These are phyloP conservation scores for Archilochus colubris DNA, from an alignment of 2,113 vertebrate genomes.

Conservation along the genomic window DNA sequence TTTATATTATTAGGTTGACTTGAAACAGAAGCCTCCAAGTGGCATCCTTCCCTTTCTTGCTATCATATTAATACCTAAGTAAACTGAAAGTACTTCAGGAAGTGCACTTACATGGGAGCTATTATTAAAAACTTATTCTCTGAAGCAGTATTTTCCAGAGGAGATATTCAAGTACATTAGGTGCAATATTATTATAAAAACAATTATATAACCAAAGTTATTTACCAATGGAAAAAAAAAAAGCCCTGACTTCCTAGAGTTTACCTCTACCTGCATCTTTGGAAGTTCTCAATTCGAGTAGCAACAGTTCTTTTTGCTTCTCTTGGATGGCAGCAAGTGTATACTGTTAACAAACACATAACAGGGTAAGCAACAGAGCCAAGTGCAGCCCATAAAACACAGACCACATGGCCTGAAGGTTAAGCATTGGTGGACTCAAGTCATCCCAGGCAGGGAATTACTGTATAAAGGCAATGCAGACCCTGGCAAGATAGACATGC, in stretches of 20 bases:
- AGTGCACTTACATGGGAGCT: neutral
- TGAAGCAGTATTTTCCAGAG: neutral
- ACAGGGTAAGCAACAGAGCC: neutral
- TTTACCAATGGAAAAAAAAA: neutral
- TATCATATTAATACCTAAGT: neutral
- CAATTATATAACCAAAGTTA: neutral
- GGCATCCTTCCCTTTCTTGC: neutral
- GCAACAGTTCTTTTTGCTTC: constrained; percentile 76
- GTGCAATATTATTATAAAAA: neutral
- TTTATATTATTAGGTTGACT: neutral
- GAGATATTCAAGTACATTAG: neutral
- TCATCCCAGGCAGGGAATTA: neutral
- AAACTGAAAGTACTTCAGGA: neutral
- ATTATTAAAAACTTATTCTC: neutral
- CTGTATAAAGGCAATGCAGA: neutral
- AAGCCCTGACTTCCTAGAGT: neutral
- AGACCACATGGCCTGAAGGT: neutral
- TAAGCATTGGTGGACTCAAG: neutral
- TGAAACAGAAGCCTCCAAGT: neutral
- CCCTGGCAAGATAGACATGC: neutral
- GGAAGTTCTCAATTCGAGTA: constrained; percentile 68
- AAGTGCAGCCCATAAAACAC: neutral
- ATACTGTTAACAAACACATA: constrained; percentile 56
- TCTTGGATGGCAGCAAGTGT: constrained; percentile 61
- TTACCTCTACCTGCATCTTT: constrained; percentile 75